Percentiles rank a stretch among this genome's conserved stretches.
Evolutionary conservation across 2,888 invertebrate genomes (phyloP).

Genomic region (Idaea dimidiata): DNA sequence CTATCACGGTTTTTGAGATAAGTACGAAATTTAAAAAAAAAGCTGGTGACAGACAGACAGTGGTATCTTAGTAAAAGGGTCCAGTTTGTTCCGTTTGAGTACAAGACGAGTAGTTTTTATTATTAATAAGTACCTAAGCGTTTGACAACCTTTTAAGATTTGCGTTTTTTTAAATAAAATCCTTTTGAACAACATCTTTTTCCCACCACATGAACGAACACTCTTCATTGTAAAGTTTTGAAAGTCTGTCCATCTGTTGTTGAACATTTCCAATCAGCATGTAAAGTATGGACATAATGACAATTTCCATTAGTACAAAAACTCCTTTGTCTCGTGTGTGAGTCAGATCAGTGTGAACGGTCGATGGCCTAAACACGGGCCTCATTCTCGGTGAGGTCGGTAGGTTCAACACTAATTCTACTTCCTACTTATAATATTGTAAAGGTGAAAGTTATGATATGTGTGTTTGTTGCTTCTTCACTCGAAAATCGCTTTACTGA

Average conservation of each 20-base stretch:
- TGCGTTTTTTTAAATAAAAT: not conserved
- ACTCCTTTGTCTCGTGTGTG: conserved; percentile 57
- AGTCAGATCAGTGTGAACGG: conserved; percentile 65
- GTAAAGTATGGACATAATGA: conserved; percentile 64
- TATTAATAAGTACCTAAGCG: too few species aligned
- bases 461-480: not conserved
- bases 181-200: conserved; percentile 11
- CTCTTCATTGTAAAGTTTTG: conserved; percentile 46
- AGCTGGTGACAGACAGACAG: too few species aligned
- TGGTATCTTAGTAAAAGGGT: too few species aligned
- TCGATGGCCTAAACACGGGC: conserved; percentile 63
- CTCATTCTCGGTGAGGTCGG: conserved; percentile 7
- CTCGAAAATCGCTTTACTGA: not conserved
- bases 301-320: conserved; percentile 73
- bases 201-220: conserved; percentile 18
- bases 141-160: too few species aligned
- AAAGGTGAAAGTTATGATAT: not conserved
- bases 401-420: not conserved
- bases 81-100: too few species aligned
- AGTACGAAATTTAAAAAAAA: too few species aligned
- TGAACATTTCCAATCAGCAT: conserved; percentile 63
- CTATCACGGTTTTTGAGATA: too few species aligned
- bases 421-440: not conserved
- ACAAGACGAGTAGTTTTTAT: too few species aligned
- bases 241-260: conserved; percentile 48